These are phyloP conservation scores for Clarias laeviceps DNA, from an alignment of 2,797 vertebrate species.

Conservation along the genomic window DNA sequence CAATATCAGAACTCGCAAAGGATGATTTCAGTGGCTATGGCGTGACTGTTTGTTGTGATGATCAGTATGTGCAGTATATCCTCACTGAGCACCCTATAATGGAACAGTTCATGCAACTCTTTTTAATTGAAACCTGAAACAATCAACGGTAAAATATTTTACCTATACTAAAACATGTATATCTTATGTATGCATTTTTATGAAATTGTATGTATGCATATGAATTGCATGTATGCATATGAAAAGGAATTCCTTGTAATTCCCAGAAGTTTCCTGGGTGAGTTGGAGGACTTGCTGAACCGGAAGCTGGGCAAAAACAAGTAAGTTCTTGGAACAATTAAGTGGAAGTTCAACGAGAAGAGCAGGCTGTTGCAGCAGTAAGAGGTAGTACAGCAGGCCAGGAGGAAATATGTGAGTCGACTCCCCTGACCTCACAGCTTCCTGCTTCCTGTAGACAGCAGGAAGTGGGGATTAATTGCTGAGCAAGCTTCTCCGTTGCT, in stretches of 20 bases:
- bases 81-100: no score
- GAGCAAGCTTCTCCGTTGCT: conserved; percentile 31
- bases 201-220: no score
- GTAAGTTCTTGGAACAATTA: no score
- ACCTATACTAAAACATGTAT: no score
- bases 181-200: no score
- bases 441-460: conserved; percentile 42
- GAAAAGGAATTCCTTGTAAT: no score
- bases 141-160: no score
- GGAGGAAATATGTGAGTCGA: conserved; percentile 87
- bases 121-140: no score
- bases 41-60: background rate
- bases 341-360: conserved; percentile 86
- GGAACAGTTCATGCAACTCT: no score
- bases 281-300: conserved; percentile 78
- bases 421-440: conserved; percentile 20
- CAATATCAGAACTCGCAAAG: background rate
- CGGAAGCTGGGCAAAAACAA: conserved; percentile 79
- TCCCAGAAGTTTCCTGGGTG: conserved; percentile 79
- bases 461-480: conserved; percentile 45
- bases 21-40: background rate
- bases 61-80: no score
- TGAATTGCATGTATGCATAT: no score
- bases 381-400: conserved; percentile 84
- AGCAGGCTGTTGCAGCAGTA: conserved; percentile 88